Evolutionary conservation across 2,113 vertebrate species (phyloP), one percentile per base, ranked within the genome.

Genomic region (Dipodomys spectabilis): DNA sequence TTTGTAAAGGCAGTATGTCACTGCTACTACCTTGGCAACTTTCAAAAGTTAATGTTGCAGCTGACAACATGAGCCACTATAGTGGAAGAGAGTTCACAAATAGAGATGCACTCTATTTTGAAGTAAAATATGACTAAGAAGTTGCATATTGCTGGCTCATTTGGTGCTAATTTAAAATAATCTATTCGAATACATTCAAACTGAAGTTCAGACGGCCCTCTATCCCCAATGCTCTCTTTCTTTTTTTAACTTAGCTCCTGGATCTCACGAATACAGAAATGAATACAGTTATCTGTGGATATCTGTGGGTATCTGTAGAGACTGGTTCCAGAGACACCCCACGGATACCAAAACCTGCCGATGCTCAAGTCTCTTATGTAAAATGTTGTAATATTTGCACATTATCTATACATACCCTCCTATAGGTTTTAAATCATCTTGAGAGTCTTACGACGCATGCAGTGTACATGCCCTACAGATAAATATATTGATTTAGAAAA

Each of bases 41-140:
- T 82, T 73, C 82, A 79, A 65, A 85, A 27, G 28, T 85, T 44
- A 87, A 64, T 78, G 19, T 65, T 80, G n/a, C 22, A 84, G 30
- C 72, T 32, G 65, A 83, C 72, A 84, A n/a, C 30, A 65, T 10
- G 64, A 18, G 3, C 71, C 91, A 88, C 89, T 49, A 79, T 1
- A 73, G 53, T 57, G 57, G 73, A 83, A 53, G 64, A 72, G 32
- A 73, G 86, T 88, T 88, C 72, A 69, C 25, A 74, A 75, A 91
- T 16, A 30, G 73, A 95, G 62, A 60, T 23, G 13, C 35, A 72
- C 8, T 15, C 64, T 68, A 75, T 84, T 88, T 88, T 88, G 39
- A 90, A 89, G 65, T 92, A 53, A 89, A 88, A 86, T 72, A 49
- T 23, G n/a, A 92, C 60, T 18, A 32, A 72, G 79, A 86, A 86